Conservation (phyloP, 2,113 vertebrate genomes). For the Melanerpes aurifrons region DNA sequence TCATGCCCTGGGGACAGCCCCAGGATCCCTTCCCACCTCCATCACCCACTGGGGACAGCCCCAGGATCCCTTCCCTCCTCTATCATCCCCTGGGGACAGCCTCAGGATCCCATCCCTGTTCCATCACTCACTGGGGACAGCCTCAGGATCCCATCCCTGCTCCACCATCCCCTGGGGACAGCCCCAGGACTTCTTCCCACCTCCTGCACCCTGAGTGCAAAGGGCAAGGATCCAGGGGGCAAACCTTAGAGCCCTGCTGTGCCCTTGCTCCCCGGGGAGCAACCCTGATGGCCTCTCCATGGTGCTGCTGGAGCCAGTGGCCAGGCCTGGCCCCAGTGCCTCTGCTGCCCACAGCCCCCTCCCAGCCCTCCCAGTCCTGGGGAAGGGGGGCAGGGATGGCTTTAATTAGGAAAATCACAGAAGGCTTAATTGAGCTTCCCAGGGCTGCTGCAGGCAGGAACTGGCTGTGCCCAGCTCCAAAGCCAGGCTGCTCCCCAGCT, state of each 20-base stretch:
- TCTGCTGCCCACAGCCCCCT: not conserved
- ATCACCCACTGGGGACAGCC: not conserved
- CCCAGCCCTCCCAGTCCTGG: not conserved
- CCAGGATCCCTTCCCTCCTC: too few relatives aligned
- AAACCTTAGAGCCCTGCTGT: too few relatives aligned
- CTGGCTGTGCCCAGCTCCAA: not conserved
- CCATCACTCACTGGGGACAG: too few relatives aligned
- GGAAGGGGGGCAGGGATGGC: not conserved
- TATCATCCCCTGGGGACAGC: too few relatives aligned
- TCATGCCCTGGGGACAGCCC: too few relatives aligned
- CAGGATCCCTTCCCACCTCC: too few relatives aligned
- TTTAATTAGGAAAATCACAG: not conserved
- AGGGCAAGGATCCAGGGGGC: not conserved
- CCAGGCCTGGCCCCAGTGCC: not conserved
- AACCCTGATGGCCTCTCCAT: not conserved
- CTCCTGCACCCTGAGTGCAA: accelerated
- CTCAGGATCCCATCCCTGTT: too few relatives aligned
- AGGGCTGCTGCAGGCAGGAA: not conserved
- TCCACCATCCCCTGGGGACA: too few relatives aligned
- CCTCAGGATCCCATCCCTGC: too few relatives aligned
- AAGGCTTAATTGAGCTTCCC: not conserved
- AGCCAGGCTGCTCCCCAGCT: not conserved
- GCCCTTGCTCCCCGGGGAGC: not conserved
- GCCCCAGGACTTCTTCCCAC: not conserved
- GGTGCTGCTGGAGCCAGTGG: accelerated